Conservation (phyloP, 2,797 vertebrate genomes). For the Pangasius larnaudii region DNA sequence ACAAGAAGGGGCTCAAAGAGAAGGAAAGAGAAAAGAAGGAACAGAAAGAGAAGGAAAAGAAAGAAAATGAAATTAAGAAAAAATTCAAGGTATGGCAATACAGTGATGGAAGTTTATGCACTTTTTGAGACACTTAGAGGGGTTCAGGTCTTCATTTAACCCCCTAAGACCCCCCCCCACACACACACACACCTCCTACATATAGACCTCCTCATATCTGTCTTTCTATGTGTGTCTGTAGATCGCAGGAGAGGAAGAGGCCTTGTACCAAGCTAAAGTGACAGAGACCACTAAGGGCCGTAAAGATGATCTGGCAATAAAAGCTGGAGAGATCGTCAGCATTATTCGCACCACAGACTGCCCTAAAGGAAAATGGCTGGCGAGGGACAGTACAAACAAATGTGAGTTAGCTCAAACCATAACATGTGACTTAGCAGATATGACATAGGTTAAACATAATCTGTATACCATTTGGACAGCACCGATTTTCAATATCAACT, state of each 20-base stretch:
- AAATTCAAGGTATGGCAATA: conserved; percentile 50
- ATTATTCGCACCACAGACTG: conserved; percentile 71
- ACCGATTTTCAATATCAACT: background rate
- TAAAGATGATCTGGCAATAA: conserved; percentile 66
- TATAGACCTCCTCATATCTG: background rate
- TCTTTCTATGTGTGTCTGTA: conserved; percentile 56
- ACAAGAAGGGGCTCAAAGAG: conserved; percentile 56
- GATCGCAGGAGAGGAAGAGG: conserved; percentile 75
- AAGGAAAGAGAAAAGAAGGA: conserved; percentile 74
- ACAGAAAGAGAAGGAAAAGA: conserved; percentile 50
- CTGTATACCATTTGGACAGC: background rate
- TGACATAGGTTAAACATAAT: background rate
- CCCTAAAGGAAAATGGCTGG: conserved; percentile 76
- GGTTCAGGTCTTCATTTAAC: background rate
- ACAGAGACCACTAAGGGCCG: conserved; percentile 65
- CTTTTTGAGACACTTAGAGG: background rate
- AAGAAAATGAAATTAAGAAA: conserved; percentile 58
- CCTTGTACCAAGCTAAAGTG: conserved; percentile 68
- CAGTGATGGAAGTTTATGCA: too few relatives aligned
- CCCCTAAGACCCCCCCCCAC: too few relatives aligned
- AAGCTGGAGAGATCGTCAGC: conserved; percentile 68
- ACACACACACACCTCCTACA: too few relatives aligned
- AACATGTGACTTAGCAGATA: background rate
- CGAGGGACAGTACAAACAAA: conserved; percentile 70
- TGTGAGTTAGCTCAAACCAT: conserved; percentile 73